These are phyloP conservation scores for Solea solea DNA, from an alignment of 2,113 vertebrate species.

Conservation along the genomic window DNA sequence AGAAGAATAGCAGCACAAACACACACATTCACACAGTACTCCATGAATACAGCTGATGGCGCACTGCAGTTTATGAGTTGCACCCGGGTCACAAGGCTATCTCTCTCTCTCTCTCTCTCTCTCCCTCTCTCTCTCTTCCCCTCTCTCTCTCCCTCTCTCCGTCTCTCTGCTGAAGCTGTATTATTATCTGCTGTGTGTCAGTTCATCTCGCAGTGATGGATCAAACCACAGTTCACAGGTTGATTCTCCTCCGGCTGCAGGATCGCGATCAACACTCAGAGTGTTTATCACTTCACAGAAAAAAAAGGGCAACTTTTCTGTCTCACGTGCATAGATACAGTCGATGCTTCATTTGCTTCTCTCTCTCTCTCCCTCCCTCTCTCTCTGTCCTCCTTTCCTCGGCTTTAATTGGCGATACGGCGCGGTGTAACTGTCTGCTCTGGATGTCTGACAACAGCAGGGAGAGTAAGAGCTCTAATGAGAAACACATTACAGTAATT, in stretches of 20 bases:
- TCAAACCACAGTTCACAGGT: constrained; percentile 56
- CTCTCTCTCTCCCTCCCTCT: neutral
- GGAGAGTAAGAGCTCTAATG: constrained; percentile 49
- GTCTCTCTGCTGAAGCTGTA: constrained; percentile 22
- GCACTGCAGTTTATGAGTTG: constrained; percentile 83
- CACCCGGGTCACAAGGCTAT: constrained; percentile 66
- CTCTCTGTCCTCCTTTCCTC: constrained; percentile 1
- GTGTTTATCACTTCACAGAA: constrained; percentile 41
- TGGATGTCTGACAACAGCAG: constrained; percentile 44
- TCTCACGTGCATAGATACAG: too few relatives aligned
- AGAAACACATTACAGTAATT: constrained; percentile 55
- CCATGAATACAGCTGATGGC: constrained; percentile 77
- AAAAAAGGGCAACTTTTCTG: neutral
- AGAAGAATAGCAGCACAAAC: too few relatives aligned
- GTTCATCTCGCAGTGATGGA: constrained; percentile 52
- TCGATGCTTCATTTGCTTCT: neutral
- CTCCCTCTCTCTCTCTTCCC: constrained; percentile 12
- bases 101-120: too few relatives aligned
- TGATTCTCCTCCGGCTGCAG: constrained; percentile 46
- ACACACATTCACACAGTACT: too few relatives aligned
- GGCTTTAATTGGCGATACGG: constrained; percentile 46
- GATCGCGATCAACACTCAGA: constrained; percentile 19
- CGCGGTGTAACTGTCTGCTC: constrained; percentile 24
- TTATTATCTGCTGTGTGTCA: constrained; percentile 62
- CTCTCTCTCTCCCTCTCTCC: constrained; percentile 12